These are phyloP conservation scores for Pristionchus entomophagus DNA, from an alignment of 2,888 invertebrate genomes.

Conservation along the genomic window DNA sequence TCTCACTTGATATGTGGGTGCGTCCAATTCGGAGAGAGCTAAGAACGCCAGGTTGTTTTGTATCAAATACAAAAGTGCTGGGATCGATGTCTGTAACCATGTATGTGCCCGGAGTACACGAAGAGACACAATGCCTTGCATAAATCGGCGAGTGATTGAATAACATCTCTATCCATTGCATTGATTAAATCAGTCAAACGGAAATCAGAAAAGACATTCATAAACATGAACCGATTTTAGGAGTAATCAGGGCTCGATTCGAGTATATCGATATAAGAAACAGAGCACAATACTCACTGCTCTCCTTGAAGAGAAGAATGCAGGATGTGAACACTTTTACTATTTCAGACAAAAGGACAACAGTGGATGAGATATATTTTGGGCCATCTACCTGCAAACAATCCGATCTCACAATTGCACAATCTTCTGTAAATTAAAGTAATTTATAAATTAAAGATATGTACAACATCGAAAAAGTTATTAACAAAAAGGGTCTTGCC, in stretches of 20 bases:
- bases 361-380: constrained; percentile 76
- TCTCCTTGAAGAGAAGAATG: constrained; percentile 67
- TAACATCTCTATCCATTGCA: constrained; percentile 23
- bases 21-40: constrained; percentile 79
- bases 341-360: constrained; percentile 76
- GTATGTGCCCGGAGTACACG: background rate
- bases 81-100: constrained; percentile 74
- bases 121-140: background rate
- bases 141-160: background rate
- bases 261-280: no score
- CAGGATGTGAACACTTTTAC: constrained; percentile 76
- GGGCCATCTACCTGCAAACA: constrained; percentile 63
- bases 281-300: no score
- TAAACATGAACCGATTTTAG: no score
- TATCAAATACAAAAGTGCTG: constrained; percentile 78
- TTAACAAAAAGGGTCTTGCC: constrained; percentile 46
- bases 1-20: constrained; percentile 79
- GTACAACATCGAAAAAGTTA: no score
- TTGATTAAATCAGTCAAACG: background rate
- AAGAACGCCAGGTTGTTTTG: constrained; percentile 80
- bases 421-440: no score
- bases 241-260: no score
- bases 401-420: background rate
- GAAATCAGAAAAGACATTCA: background rate
- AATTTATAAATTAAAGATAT: no score